Evolutionary conservation across 2,797 vertebrate genomes (phyloP), one percentile per base, ranked within the genome.

Genomic region (Apogon hyalosoma): DNA sequence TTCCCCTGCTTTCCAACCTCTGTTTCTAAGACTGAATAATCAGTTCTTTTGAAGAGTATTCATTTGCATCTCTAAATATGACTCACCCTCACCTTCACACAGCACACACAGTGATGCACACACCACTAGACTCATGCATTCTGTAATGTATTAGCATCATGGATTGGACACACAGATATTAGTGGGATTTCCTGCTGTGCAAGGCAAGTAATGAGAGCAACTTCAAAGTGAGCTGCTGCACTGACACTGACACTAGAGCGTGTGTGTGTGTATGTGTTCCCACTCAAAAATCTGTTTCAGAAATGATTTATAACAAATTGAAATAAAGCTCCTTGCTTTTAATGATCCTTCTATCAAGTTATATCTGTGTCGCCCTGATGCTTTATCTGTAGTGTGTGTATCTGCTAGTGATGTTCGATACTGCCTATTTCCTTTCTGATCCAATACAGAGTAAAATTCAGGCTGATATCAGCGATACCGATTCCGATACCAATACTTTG

Each of bases 181-280:
- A 69, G 77, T 75, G 59, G 16, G 16, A 56, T 61, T 47, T 76
- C 65, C 69, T 58, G 43, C 69, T 48, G 51, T 68, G 75, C 46
- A 28, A 40, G 28, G 46, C 63, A 49, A 69, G 39, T 67, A 67
- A 82, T 75, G 58, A 78, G 47, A 47, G 61, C 14, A 56, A 28
- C 69, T 69, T 69, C 75, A 66, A 69, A 85, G 69, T 31, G 11
- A 45, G 69, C 60, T 59, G 61, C 46, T 67, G 33, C 63, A 24
- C 19, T 21, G 62, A 53, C 8, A 9, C 49, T 19, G 55, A 24
- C 36, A 11, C 16, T 36, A 15, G 41, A 13, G 47, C 33, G 38
- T 52, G 24, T 18, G 19, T 7, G 18, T 15, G 14, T 7, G 7
- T 36, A 6, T 49, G 4, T 9, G n/a, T 14, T 31, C 42, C 19